A percentile compares a stretch with the other conserved stretches of the same genome.
Conservation (phyloP, 2,797 vertebrate species). For the Lophius americanus region DNA sequence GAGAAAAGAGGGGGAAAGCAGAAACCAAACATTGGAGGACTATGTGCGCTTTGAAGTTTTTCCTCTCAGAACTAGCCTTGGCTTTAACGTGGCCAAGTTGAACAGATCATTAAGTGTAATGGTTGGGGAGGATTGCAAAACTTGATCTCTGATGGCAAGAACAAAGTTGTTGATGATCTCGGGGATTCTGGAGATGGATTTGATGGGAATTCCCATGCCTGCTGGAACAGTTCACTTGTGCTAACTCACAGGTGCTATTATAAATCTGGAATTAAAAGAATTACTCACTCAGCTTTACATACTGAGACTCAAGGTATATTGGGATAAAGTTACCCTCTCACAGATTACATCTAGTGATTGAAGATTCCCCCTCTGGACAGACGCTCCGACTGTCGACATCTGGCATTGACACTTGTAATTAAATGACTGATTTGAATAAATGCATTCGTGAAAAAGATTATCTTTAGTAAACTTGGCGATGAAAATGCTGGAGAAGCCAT, state of each 20-base stretch:
- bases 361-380: constrained; percentile 26
- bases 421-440: constrained; percentile 3
- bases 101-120: constrained; percentile 82
- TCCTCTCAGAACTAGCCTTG: constrained; percentile 69
- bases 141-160: constrained; percentile 79
- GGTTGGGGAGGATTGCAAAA: constrained; percentile 73
- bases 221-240: constrained; percentile 72
- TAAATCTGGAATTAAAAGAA: constrained; percentile 63
- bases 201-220: constrained; percentile 75
- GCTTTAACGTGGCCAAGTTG: constrained; percentile 68
- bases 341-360: constrained; percentile 50
- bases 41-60: constrained; percentile 72
- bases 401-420: constrained; percentile 5
- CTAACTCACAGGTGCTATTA: constrained; percentile 77
- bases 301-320: constrained; percentile 41
- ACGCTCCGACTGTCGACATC: constrained; percentile 27
- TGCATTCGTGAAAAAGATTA: not conserved
- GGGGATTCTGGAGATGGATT: constrained; percentile 79
- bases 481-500: not conserved
- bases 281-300: constrained; percentile 62
- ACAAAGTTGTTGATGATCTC: constrained; percentile 80
- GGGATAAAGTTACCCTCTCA: constrained; percentile 56
- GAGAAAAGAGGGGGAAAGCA: constrained; percentile 24
- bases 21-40: constrained; percentile 42
- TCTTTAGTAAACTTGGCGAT: constrained; percentile 5